Evolutionary conservation across 1,140 invertebrate species (phyloP), one percentile per base, ranked within the genome.

Genomic region (Drosophila prosaltans): DNA sequence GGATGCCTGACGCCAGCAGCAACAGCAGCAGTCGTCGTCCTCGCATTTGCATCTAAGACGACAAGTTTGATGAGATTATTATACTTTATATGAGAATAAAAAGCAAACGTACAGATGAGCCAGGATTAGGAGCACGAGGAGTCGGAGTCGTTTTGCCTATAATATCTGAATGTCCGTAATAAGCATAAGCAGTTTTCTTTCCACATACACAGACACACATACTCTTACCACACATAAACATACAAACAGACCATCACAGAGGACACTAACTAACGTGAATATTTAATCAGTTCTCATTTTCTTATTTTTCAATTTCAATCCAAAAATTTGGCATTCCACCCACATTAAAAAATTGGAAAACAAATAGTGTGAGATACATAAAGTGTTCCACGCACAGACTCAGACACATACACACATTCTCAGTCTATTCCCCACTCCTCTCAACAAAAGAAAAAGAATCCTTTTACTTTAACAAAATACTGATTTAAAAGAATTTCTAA

Each of bases 31-130:
- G 65, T 80, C 83, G 28, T 72, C 84, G 75, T 77, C 84, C 67
- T 84, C 84, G 63, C 85, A 89, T 73, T 58, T 85, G 69, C 84
- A 89, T 79, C 40, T 89, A 67, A 73, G 91, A 81, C 91, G 91
- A 83, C 84, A 92, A 85, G 84, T 92, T 86, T 92, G 90, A 92
- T 92, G 91, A 92, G 88, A 91, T 91, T 92, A 91, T 88, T 81
- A 85, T 92, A 91, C 73, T 80, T 90, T 82, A 90, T 76, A 76
- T 76, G 67, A 74, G 73, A 69, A 68, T 51, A 70, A 76, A 71
- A 65, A 76, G 63, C 51, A 73, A 80, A 67, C 40, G 57, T 36
- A 28, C 66, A 64, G 39, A 55, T 36, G 63, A 59, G 55, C 62
- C 58, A 72, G 59, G 65, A 77, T 73, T 69, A 75, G 48, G 45